Percentiles rank a stretch among this genome's conserved stretches.
Conservation (phyloP, 2,113 vertebrate species). For the Peromyscus leucopus region DNA sequence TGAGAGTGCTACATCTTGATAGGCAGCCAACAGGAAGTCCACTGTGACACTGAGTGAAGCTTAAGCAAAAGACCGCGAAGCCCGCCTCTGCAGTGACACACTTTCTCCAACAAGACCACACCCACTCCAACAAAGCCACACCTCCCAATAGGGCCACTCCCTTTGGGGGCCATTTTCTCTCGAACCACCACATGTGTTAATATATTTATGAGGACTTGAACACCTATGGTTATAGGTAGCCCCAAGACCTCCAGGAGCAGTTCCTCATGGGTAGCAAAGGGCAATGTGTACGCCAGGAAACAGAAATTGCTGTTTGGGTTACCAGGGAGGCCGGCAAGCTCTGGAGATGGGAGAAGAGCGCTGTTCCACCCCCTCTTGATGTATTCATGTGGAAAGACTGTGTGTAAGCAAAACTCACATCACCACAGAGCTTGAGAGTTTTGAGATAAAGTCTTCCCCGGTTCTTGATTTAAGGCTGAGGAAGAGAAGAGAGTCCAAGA, state of each 20-base stretch:
- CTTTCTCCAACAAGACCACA: neutral
- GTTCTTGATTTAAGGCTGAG: neutral
- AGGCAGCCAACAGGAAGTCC: neutral
- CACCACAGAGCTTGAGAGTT: neutral
- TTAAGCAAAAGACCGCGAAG: neutral
- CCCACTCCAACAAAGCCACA: neutral
- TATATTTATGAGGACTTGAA: neutral
- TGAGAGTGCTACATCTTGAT: neutral
- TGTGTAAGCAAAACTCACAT: neutral
- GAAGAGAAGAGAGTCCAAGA: neutral
- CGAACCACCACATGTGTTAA: neutral
- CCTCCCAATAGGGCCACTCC: neutral
- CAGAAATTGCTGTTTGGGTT: rapidly evolving
- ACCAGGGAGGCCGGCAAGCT: neutral
- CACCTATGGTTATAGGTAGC: neutral
- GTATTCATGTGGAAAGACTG: neutral
- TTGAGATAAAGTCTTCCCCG: neutral
- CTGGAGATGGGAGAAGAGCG: neutral
- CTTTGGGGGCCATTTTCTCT: neutral
- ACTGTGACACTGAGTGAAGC: neutral
- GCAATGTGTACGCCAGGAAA: neutral
- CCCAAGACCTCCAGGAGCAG: neutral
- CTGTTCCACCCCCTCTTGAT: neutral
- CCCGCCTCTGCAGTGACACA: neutral
- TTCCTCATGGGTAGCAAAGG: no score